Base-by-base conservation (phyloP, 1,140 invertebrate species). In the Scaptomyza graminum region DNA sequence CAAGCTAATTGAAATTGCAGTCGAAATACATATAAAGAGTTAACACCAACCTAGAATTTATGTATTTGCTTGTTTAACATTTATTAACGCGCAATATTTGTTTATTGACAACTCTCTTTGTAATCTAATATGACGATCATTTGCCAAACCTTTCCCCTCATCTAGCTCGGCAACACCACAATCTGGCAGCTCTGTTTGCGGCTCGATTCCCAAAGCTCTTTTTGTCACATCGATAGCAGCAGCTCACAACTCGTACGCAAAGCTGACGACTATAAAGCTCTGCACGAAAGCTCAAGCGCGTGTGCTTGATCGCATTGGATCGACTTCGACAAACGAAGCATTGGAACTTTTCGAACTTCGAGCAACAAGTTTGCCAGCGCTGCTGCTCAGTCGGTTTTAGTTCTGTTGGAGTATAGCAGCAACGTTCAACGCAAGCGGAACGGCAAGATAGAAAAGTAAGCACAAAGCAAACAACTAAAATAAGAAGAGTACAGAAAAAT, bases 401-500 rank as follows among this genome's bases (percentile, higher is more conserved):
- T 79, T 85, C 79, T 76, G 79, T 85, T 83, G 74, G 81, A 85
- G 74, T 77, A 49, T 65, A 84, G 74, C 74, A 87, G 81, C 81
- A 84, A 74, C 82, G 81, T 87, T 85, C 81, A 41, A 41, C 37
- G 77, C 81, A 76, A 84, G 80, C 59, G 74, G 74, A 85, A 84
- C 73, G 81, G 55, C 76, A 62, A 85, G 69, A 80, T 74, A 84
- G 73, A 85, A 71, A 84, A 79, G 80, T 84, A 84, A 85, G 80
- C 74, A 54, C 55, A 68, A 62, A 64, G 67, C 61, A 65, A 74
- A 62, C 65, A 63, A 63, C 43, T 43, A 43, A 55, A 66, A 13
- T 60, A 39, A 51, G 15, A 56, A 51, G 56, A 56, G 47, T n/a
- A 41, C 2, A 62, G 51, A 47, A 51, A 55, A 68, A 44, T n/a